Evolutionary conservation across 2,888 invertebrate species (phyloP).

Genomic region (Phoenoteleia sp.): DNA sequence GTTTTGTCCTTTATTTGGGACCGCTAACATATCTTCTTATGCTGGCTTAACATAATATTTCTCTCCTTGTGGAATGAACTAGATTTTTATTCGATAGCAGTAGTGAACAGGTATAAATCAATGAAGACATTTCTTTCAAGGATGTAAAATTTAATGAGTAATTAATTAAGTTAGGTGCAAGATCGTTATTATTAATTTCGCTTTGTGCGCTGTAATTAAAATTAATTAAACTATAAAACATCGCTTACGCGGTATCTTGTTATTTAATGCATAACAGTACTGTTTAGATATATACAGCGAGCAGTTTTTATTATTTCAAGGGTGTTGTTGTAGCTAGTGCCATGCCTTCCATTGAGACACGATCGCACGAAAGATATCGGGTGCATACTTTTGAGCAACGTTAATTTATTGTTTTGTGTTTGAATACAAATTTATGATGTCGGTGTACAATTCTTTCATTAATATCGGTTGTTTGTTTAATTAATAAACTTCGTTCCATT

Average conservation of each 20-base stretch:
- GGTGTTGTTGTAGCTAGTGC: slow-evolving; percentile 2
- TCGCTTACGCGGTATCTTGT: slow-evolving; percentile 52
- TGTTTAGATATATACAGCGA: slow-evolving; percentile 28
- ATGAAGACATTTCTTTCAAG: background rate
- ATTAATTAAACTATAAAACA: slow-evolving; percentile 63
- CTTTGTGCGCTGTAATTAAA: slow-evolving; percentile 46
- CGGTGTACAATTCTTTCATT: background rate
- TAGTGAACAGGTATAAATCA: too few species aligned
- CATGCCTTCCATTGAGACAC: slow-evolving; percentile 45
- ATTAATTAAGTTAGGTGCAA: slow-evolving; percentile 29
- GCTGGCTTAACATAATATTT: too few species aligned
- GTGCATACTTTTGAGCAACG: background rate
- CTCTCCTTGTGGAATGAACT: too few species aligned
- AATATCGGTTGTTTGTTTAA: background rate
- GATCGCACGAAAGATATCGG: slow-evolving; percentile 28
- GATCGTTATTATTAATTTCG: slow-evolving; percentile 52
- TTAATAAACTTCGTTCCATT: background rate
- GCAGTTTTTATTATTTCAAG: slow-evolving; percentile 38
- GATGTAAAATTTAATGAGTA: slow-evolving; percentile 10
- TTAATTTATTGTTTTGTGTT: slow-evolving; percentile 1
- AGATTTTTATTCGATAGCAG: too few species aligned
- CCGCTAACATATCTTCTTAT: too few species aligned
- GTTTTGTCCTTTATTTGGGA: too few species aligned
- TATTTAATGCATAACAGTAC: slow-evolving; percentile 52
- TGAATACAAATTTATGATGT: background rate